Conservation (phyloP, 1,140 invertebrate genomes). For the Neoseiulus cucumeris region DNA sequence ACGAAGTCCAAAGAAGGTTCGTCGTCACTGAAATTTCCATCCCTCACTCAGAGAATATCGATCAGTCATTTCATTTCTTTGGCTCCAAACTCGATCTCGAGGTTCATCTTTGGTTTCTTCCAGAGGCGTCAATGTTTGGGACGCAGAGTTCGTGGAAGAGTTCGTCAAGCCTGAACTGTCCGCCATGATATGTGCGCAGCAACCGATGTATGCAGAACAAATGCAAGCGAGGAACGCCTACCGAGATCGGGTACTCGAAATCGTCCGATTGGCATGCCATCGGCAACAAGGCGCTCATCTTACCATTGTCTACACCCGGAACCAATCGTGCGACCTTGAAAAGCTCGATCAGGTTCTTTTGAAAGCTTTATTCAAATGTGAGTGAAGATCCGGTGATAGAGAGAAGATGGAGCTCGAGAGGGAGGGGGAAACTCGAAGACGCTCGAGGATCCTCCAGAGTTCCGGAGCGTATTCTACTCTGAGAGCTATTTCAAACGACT, state of each 20-base stretch:
- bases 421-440: too few relatives aligned
- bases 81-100: too few relatives aligned
- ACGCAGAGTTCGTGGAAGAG: conserved; percentile 26
- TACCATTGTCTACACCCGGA: conserved; percentile 27
- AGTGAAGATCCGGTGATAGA: conserved; percentile 15
- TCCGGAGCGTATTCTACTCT: too few relatives aligned
- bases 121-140: conserved; percentile 19
- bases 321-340: conserved; percentile 24
- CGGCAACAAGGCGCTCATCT: conserved; percentile 23
- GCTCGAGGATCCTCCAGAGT: too few relatives aligned
- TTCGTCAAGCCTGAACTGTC: conserved; percentile 29
- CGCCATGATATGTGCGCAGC: conserved; percentile 25
- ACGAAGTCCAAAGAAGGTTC: conserved; percentile 27
- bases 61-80: too few relatives aligned
- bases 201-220: conserved; percentile 23
- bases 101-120: too few relatives aligned
- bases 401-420: too few relatives aligned
- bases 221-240: conserved; percentile 21
- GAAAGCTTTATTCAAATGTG: conserved; percentile 29
- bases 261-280: conserved; percentile 24
- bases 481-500: too few relatives aligned
- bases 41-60: too few relatives aligned
- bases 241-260: conserved; percentile 27
- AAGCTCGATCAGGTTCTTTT: conserved; percentile 29
- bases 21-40: conserved; percentile 9